A percentile compares a stretch with the other conserved stretches of the same genome.
Evolutionary conservation across 2,888 invertebrate species (phyloP).

Genomic region (Malthinus seriepunctatus): DNA sequence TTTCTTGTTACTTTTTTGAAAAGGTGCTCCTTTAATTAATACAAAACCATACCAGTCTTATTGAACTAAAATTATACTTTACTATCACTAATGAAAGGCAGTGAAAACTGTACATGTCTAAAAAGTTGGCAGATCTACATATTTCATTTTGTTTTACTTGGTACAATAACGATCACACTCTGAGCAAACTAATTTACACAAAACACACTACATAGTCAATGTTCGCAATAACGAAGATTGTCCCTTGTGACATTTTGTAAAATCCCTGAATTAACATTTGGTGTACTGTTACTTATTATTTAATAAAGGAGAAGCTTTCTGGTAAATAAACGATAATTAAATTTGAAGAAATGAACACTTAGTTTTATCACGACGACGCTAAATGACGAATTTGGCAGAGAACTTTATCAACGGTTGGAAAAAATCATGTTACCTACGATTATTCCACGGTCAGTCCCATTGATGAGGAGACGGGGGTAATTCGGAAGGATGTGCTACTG

Average conservation of each 20-base stretch:
- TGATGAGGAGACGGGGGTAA: constrained; percentile 97
- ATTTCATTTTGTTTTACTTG: constrained; percentile 9
- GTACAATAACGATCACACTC: constrained; percentile 45
- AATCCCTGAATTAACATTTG: constrained; percentile 55
- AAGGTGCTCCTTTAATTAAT: constrained; percentile 23
- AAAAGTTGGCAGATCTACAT: constrained; percentile 34
- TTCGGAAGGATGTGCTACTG: constrained; percentile 97
- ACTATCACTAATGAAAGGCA: constrained; percentile 38
- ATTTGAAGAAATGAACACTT: constrained; percentile 28
- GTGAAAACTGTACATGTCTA: constrained; percentile 37
- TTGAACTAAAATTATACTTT: constrained; percentile 33
- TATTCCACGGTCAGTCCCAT: constrained; percentile 83
- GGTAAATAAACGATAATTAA: constrained; percentile 14
- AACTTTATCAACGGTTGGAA: constrained; percentile 31
- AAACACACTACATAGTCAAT: constrained; percentile 41
- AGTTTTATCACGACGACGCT: constrained; percentile 28
- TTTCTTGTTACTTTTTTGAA: constrained; percentile 6
- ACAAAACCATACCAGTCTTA: constrained; percentile 35
- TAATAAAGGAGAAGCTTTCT: constrained; percentile 9
- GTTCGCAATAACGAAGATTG: constrained; percentile 45
- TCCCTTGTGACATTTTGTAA: constrained; percentile 31
- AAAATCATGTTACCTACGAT: constrained; percentile 48
- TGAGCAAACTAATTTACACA: constrained; percentile 49
- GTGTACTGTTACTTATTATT: constrained; percentile 44
- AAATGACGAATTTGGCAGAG: constrained; percentile 30